phyloP scores from a whole-genome alignment of 2,888 invertebrate genomes.

The Pteria penguin region DNA sequence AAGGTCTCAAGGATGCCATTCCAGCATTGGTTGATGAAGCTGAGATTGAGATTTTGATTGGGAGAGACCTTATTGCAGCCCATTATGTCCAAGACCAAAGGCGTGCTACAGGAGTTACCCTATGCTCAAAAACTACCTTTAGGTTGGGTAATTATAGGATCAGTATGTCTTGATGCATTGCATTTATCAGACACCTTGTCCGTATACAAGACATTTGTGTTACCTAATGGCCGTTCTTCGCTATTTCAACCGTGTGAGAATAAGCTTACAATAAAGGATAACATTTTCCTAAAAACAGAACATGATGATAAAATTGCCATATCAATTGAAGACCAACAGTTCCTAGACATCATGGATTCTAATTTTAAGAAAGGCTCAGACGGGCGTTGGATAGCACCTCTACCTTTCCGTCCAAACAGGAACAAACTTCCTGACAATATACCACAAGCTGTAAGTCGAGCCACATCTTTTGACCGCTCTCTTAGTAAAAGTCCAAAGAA shows the following conservation, averaged over 20 bases:
- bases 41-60: slow-evolving; percentile 12
- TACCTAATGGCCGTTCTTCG: neutral
- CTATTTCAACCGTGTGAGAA: neutral
- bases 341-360: slow-evolving; percentile 21
- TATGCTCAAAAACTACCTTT: slow-evolving; percentile 20
- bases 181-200: neutral
- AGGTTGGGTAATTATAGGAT: slow-evolving; percentile 22
- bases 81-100: slow-evolving; percentile 17
- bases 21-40: neutral
- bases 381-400: slow-evolving; percentile 10
- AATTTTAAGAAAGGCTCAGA: neutral
- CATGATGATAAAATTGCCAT: slow-evolving; percentile 14
- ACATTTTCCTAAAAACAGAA: slow-evolving; percentile 5
- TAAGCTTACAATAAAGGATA: neutral
- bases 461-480: neutral
- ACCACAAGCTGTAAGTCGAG: slow-evolving; percentile 2
- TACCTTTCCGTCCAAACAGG: neutral
- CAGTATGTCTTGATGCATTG: neutral
- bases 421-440: slow-evolving; percentile 4
- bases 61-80: slow-evolving; percentile 9
- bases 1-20: neutral
- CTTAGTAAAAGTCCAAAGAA: neutral
- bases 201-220: slow-evolving; percentile 3
- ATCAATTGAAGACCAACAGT: slow-evolving; percentile 27
- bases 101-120: neutral